These are phyloP conservation scores for Polypterus bichir DNA, from an alignment of 2,113 vertebrate genomes.

Conservation along the genomic window DNA sequence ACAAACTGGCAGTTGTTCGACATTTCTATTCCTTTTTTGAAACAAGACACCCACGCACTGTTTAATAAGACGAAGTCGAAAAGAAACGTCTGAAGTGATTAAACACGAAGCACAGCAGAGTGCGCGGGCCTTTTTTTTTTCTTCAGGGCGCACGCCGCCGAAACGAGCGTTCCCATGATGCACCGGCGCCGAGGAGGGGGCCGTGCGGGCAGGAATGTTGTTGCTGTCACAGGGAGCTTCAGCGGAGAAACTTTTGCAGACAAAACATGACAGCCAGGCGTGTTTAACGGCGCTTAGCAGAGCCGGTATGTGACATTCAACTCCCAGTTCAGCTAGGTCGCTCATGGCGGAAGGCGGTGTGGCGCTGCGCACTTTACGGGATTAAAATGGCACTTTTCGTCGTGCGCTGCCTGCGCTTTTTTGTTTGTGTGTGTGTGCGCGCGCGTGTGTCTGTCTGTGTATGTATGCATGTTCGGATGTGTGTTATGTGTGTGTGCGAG, in stretches of 20 bases:
- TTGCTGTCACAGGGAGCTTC: conserved; percentile 22
- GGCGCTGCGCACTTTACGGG: too few relatives aligned
- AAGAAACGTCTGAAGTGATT: too few relatives aligned
- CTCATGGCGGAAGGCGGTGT: too few relatives aligned
- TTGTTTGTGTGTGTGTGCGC: background rate
- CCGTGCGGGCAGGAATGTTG: conserved; percentile 21
- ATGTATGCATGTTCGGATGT: background rate
- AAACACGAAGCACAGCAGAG: too few relatives aligned
- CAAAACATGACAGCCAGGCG: conserved; percentile 11
- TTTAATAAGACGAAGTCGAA: too few relatives aligned
- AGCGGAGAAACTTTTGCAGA: conserved; percentile 25
- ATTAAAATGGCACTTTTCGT: background rate
- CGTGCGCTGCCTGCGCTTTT: background rate
- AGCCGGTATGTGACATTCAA: conserved; percentile 9
- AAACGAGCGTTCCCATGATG: conserved; percentile 20
- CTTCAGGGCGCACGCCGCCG: background rate
- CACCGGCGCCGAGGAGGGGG: conserved; percentile 10
- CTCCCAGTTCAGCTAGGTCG: background rate
- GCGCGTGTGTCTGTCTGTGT: background rate
- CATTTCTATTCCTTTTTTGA: too few relatives aligned
- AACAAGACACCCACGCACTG: too few relatives aligned
- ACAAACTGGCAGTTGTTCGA: too few relatives aligned
- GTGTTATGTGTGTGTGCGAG: background rate
- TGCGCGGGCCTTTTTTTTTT: too few relatives aligned
- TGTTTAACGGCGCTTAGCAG: background rate